Evolutionary conservation across 2,113 vertebrate species (phyloP).

Genomic region (Erythrocercus mccallii): DNA sequence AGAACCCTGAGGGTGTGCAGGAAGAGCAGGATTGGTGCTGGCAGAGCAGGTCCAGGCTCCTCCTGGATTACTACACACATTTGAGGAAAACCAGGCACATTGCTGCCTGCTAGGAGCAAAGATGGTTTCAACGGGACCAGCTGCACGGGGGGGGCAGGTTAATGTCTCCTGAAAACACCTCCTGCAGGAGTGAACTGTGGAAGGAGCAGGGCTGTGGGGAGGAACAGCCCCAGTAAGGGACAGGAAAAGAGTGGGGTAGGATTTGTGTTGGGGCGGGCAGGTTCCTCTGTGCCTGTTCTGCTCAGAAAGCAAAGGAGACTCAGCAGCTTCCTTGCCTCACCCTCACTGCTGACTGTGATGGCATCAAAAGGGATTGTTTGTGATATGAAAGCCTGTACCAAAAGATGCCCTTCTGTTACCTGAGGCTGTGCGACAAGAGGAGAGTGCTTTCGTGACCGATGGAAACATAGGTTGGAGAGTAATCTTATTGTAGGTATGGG

Average conservation of each 20-base stretch:
- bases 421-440: not conserved
- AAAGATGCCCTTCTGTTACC: not conserved
- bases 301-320: not conserved
- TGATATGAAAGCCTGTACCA: not conserved
- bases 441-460: not conserved
- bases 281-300: not conserved
- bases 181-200: not conserved
- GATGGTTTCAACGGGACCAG: not conserved
- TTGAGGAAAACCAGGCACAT: not conserved
- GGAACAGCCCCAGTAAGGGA: not conserved
- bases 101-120: not conserved
- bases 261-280: rapidly evolving
- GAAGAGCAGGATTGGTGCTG: not conserved
- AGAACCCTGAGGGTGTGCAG: not conserved
- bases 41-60: not conserved
- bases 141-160: rapidly evolving
- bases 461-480: not conserved
- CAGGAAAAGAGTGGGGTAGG: not conserved
- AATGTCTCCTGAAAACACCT: rapidly evolving
- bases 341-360: not conserved
- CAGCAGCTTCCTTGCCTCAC: not conserved
- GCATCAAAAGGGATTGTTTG: not conserved
- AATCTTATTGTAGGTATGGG: not conserved
- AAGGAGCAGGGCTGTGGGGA: not conserved
- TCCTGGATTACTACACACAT: rapidly evolving